Evolutionary conservation across 2,888 invertebrate species (phyloP), one percentile per base, ranked within the genome.

Genomic region (Tuberolachnus salignus): DNA sequence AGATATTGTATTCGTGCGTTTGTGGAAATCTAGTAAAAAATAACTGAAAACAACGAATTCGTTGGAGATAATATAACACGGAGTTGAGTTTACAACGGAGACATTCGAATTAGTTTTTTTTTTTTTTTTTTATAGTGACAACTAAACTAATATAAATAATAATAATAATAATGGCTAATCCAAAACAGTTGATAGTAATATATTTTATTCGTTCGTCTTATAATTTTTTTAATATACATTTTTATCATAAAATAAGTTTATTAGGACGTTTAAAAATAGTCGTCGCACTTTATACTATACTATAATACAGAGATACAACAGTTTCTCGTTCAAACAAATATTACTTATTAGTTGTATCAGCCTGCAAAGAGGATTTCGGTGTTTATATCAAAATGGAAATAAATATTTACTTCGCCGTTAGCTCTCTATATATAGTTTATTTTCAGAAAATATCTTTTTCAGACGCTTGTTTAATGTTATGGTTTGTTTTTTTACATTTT

Each of bases 321-420:
- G 44, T 44, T 3, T 34, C 23, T 57, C 44, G 23, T 71, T 57
- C 57, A 46, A 42, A 57, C 70, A 71, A 71, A 71, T 46, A 57
- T 71, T 71, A 46, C 57, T 57, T 46, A 57, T 71, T 71, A 46
- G 70, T 57, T 26, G 44, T 44, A 57, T n/a, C 44, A 26, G 70
- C 70, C n/a, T 3, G 34, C 6, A 16, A 57, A 57, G 23, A 46
- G 44, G 21, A 44, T 46, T 71, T 57, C 23, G 57, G 57, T 59
- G 71, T 71, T 71, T 71, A 71, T 71, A 44, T 46, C 57, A 55
- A 71, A 71, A 59, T 46, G n/a, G 23, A 71, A 71, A 59, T 71
- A 71, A 59, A 71, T 59, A 71, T 71, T 71, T 71, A 59, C 57
- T 23, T 57, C n/a, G n/a, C 16, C 16, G 21, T 44, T 42, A 57